Percentiles rank a stretch among this genome's conserved stretches.
phyloP scores from a whole-genome alignment of 1,140 invertebrate genomes.

The Orius insidiosus region DNA sequence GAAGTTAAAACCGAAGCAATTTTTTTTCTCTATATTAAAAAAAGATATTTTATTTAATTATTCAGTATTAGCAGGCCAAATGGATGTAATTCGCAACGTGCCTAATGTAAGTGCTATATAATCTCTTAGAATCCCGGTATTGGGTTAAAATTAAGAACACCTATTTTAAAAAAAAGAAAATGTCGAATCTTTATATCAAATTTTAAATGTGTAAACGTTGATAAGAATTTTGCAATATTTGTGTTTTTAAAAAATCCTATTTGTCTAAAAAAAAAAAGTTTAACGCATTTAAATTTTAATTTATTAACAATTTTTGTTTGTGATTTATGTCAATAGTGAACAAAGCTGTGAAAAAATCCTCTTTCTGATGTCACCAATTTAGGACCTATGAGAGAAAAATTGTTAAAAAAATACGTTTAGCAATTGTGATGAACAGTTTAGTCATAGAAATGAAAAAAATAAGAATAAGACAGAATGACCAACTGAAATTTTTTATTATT shows the following conservation, averaged over 20 bases:
- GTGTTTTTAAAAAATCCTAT: slow-evolving; percentile 1
- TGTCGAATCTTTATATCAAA: background rate
- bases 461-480: slow-evolving; percentile 11
- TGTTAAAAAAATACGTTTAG: slow-evolving; percentile 11
- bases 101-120: slow-evolving; percentile 17
- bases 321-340: background rate
- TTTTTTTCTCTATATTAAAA: slow-evolving; percentile 12
- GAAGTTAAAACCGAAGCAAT: slow-evolving; percentile 2
- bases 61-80: slow-evolving; percentile 18
- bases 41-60: slow-evolving; percentile 12
- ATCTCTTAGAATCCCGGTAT: slow-evolving; percentile 1
- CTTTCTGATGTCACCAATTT: background rate
- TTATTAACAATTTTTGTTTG: background rate
- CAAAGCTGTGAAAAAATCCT: background rate
- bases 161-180: background rate
- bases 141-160: slow-evolving; percentile 1
- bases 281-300: background rate
- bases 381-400: background rate
- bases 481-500: slow-evolving; percentile 11
- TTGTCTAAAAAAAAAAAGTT: background rate
- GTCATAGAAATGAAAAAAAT: slow-evolving; percentile 11
- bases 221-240: slow-evolving; percentile 1
- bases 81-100: slow-evolving; percentile 13
- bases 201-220: slow-evolving; percentile 2
- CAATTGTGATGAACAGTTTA: slow-evolving; percentile 13